A percentile compares a stretch with the other conserved stretches of the same genome.
Evolutionary conservation across 30 jellyfish, hydroid and myxozoan genomes (phyloP).

Genomic region (Cassiopea andromeda): DNA sequence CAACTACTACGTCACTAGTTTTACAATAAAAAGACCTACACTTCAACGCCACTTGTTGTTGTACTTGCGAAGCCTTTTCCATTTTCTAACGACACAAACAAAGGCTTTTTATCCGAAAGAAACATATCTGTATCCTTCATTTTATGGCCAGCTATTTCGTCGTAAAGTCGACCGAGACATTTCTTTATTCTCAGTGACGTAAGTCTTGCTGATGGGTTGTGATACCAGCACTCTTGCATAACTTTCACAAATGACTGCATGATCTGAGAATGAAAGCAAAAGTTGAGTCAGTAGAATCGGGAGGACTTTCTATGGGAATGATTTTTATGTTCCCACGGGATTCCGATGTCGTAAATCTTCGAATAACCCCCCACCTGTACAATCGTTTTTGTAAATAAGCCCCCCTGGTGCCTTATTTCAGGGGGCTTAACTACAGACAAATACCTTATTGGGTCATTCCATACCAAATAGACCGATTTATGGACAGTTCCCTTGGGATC

Average conservation of each 20-base stretch:
- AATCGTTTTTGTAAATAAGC: too few relatives aligned
- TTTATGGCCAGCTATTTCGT: conserved; percentile 26
- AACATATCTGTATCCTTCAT: conserved; percentile 23
- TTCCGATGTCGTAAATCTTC: too few relatives aligned
- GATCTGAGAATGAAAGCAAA: conserved; percentile 46
- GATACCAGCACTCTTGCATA: conserved; percentile 97
- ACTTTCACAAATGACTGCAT: conserved; percentile 53
- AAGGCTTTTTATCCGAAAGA: conserved; percentile 41
- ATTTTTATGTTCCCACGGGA: too few relatives aligned
- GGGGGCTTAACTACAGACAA: too few relatives aligned
- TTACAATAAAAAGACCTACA: not conserved
- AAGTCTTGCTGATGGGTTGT: conserved; percentile 90
- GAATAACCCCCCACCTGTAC: too few relatives aligned
- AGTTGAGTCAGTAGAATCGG: not conserved
- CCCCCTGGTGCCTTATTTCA: too few relatives aligned
- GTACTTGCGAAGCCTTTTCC: conserved; percentile 53
- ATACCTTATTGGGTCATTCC: too few relatives aligned
- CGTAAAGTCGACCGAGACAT: conserved; percentile 83
- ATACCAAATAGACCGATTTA: too few relatives aligned
- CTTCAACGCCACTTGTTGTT: conserved; percentile 58
- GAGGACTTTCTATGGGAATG: too few relatives aligned
- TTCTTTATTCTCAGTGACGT: conserved; percentile 90
- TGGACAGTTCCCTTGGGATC: too few relatives aligned
- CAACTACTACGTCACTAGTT: not conserved
- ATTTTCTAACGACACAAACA: conserved; percentile 55